Conservation (phyloP, 2,888 invertebrate genomes). For the Chaetogeoica ovagalla region DNA sequence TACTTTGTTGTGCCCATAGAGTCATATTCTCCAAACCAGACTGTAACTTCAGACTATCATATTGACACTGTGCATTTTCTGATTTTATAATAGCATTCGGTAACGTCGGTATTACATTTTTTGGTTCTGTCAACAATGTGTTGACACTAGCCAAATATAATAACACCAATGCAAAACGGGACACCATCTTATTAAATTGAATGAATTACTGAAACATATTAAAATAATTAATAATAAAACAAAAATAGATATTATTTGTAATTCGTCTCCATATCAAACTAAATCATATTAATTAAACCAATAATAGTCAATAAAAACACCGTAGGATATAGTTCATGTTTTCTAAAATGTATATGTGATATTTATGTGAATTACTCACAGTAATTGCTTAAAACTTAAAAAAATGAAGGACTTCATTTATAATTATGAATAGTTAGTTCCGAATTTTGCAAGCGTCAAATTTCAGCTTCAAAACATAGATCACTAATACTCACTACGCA, state of each 20-base stretch:
- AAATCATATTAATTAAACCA: not conserved
- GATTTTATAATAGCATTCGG: constrained; percentile 54
- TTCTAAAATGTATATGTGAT: not conserved
- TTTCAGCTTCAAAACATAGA: too few species aligned
- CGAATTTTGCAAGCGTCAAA: too few species aligned
- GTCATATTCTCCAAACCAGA: constrained; percentile 53
- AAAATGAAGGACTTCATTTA: too few species aligned
- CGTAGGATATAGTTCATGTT: too few species aligned
- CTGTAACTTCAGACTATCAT: constrained; percentile 52
- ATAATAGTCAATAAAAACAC: too few species aligned
- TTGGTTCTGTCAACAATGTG: constrained; percentile 21
- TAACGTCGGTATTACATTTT: constrained; percentile 52
- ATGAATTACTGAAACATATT: constrained; percentile 16
- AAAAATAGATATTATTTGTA: too few species aligned
- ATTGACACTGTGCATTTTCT: constrained; percentile 50
- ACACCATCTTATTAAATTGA: constrained; percentile 29
- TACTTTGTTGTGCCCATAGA: constrained; percentile 55
- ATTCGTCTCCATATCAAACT: not conserved
- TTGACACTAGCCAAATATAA: constrained; percentile 37
- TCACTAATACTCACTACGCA: too few species aligned
- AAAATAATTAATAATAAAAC: not conserved
- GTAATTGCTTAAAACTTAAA: too few species aligned
- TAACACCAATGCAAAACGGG: constrained; percentile 17
- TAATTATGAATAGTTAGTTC: too few species aligned
- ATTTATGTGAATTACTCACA: not conserved